Evolutionary conservation across 2,113 vertebrate genomes (phyloP).

Genomic region (Misgurnus mizolepis): DNA sequence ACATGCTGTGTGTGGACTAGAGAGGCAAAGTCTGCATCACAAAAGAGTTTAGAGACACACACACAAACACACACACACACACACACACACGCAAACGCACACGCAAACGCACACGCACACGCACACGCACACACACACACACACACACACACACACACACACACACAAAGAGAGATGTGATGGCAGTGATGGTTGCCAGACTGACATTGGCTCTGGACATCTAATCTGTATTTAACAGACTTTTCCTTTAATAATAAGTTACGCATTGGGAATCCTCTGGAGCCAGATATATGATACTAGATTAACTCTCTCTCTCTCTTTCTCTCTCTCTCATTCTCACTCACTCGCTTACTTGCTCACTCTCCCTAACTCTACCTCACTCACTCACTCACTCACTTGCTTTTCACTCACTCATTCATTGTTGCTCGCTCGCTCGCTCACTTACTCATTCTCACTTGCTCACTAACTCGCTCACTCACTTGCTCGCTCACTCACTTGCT

Average conservation of each 20-base stretch:
- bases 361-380: neutral
- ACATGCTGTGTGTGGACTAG: constrained; percentile 17
- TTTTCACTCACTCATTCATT: neutral
- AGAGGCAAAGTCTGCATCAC: neutral
- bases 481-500: neutral
- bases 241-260: constrained; percentile 63
- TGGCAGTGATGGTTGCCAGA: neutral
- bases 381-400: neutral
- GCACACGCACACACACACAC: neutral
- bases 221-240: constrained; percentile 69
- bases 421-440: too few species aligned
- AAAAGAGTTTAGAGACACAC: constrained; percentile 14
- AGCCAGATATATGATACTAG: constrained; percentile 65
- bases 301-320: constrained; percentile 63
- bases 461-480: neutral
- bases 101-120: neutral
- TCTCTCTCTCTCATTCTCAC: constrained; percentile 5
- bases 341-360: constrained; percentile 4
- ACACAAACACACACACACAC: neutral
- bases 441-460: neutral
- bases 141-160: constrained; percentile 22
- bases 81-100: neutral
- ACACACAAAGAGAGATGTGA: constrained; percentile 4
- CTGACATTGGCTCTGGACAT: constrained; percentile 34
- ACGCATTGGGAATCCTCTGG: constrained; percentile 59